Base-by-base conservation (phyloP, 2,113 vertebrate species). In the Rhipidura dahli region DNA sequence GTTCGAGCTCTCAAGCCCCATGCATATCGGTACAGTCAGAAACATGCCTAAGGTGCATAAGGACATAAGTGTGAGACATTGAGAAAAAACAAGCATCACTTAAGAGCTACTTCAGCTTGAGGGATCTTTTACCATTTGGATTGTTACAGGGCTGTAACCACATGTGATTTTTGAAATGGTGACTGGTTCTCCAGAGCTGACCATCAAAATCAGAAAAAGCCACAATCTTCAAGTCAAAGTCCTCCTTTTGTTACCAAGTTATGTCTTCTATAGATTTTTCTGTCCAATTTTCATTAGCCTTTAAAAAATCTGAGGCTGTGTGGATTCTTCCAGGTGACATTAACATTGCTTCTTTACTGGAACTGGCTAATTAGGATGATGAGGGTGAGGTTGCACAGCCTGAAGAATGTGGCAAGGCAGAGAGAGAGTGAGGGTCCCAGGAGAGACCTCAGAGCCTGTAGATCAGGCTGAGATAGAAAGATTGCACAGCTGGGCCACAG, bases 91-190 rank as follows among this genome's bases (percentile, higher is more conserved):
- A 80, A 60, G 4, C 12, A 47, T 70, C 64, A 26, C 14, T 88
- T 61, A 30, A 33, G 15, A 65, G 11, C 37, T 80, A 7, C 27
- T 89, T 95, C 50, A 57, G 6, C 44, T 39, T 76, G 11, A 1
- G 2, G 5, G 18, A 26, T 73, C 40, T 69, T 78, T 42, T 73
- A 31, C 16, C 11, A 11, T 57, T 66, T 0, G 0, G 30, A 39
- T n/a, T 18, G 9, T 63, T 83, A 31, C 40, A n/a, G 21, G 22
- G 7, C 22, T 13, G 3, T 76, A 93, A 44, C 4, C 10, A 39
- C 7, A 26, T 0, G 0, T 22, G 31, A n/a, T 53, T 86, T 82
- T 61, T 89, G 9, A 68, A 77, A 53, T 6, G 1, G 37, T 17
- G 16, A 51, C 17, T 61, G 31, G 35, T 61, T 89, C 15, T 83